phyloP scores from a whole-genome alignment of 2,113 vertebrate genomes.

The Neodon shergylaensis region DNA sequence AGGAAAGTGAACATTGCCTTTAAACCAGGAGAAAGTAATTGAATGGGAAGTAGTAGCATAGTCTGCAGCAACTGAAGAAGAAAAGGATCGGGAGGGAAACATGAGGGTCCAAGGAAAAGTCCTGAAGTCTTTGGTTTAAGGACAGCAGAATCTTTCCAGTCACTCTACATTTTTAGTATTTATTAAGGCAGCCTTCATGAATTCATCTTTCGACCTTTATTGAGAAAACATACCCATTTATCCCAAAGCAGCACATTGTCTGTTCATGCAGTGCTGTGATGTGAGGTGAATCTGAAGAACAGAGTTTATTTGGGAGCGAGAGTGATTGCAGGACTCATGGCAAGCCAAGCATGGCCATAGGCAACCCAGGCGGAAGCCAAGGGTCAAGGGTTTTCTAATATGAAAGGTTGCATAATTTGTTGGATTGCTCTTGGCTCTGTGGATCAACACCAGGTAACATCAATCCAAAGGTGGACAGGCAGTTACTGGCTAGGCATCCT shows the following conservation, averaged over 20 bases:
- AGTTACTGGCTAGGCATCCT: not conserved
- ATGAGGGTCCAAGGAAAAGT: not conserved
- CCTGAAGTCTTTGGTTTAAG: constrained; percentile 8
- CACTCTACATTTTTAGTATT: not conserved
- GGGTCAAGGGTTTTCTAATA: not conserved
- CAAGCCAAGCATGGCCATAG: not conserved
- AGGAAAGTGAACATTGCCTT: not conserved
- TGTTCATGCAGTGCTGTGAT: not conserved
- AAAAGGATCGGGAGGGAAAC: not conserved
- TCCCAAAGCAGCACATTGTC: not conserved
- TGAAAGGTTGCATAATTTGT: not conserved
- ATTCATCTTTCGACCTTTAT: not conserved
- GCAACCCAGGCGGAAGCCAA: not conserved
- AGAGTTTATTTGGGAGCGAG: not conserved
- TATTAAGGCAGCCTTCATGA: not conserved
- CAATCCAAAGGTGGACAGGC: not conserved
- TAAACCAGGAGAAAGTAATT: not conserved
- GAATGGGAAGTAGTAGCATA: not conserved
- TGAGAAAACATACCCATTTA: not conserved
- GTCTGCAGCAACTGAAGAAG: not conserved
- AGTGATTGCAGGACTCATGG: not conserved
- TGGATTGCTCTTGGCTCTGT: not conserved
- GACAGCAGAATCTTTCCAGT: not conserved
- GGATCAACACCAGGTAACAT: not conserved
- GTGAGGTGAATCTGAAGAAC: not conserved